phyloP scores from a whole-genome alignment of 2,113 vertebrate genomes.

The Paracanthobrama guichenoti region DNA sequence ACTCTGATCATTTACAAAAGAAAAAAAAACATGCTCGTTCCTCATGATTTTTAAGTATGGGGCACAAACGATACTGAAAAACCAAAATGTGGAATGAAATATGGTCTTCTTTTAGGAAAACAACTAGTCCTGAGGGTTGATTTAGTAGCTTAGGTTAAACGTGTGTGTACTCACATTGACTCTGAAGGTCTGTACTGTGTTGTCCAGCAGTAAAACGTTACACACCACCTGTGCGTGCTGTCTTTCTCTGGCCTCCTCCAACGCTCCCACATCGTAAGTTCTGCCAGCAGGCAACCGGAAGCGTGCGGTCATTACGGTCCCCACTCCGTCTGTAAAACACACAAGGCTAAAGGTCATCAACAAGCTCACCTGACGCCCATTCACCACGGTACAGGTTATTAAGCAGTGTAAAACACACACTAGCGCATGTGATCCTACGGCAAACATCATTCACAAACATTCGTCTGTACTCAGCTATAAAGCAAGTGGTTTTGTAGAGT shows the following conservation, averaged over 20 bases:
- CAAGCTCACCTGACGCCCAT: neutral
- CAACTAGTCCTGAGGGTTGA: neutral
- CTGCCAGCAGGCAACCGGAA: conserved; percentile 99
- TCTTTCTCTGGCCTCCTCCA: conserved; percentile 97
- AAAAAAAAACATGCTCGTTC: neutral
- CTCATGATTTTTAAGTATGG: neutral
- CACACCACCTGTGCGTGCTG: conserved; percentile 96
- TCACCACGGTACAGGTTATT: neutral
- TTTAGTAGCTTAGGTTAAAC: neutral
- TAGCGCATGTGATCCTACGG: neutral
- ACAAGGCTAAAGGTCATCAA: neutral
- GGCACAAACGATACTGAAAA: neutral
- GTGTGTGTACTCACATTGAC: conserved; percentile 85
- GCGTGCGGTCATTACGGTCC: conserved; percentile 99
- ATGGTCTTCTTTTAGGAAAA: no score
- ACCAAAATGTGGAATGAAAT: no score
- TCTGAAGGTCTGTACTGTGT: conserved; percentile 93
- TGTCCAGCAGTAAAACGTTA: conserved; percentile 95
- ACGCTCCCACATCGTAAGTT: conserved; percentile 99
- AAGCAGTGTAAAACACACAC: neutral
- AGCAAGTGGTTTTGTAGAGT: neutral
- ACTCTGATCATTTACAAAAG: neutral
- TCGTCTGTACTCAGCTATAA: neutral
- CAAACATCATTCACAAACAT: conserved; percentile 26
- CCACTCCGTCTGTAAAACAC: conserved; percentile 48